Evolutionary conservation across 2,113 vertebrate genomes (phyloP).

Genomic region (Hirundichthys speculiger): DNA sequence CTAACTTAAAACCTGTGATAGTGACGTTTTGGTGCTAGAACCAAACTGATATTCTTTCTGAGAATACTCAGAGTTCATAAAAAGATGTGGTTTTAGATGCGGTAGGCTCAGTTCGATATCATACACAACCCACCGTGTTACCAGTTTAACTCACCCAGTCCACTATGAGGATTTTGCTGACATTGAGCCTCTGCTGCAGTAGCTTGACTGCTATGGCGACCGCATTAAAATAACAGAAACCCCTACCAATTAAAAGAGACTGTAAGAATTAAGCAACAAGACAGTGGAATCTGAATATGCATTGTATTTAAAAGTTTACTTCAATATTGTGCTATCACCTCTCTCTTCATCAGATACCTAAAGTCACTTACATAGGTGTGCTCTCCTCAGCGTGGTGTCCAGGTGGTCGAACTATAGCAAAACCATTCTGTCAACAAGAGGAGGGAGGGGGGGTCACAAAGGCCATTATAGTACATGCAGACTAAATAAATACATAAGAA

Average conservation of each 20-base stretch:
- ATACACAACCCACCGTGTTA: neutral
- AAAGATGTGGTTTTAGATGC: no score
- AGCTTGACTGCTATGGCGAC: slow-evolving; percentile 96
- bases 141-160: slow-evolving; percentile 90
- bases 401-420: slow-evolving; percentile 95
- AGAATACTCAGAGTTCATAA: no score
- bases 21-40: no score
- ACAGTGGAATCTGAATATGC: neutral
- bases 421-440: slow-evolving; percentile 86
- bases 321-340: neutral
- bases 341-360: neutral
- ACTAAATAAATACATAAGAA: no score
- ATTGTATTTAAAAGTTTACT: neutral
- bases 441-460: neutral
- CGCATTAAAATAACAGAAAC: slow-evolving; percentile 99
- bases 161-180: slow-evolving; percentile 97
- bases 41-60: no score
- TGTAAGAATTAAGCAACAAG: neutral
- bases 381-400: slow-evolving; percentile 98
- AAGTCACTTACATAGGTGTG: slow-evolving; percentile 91
- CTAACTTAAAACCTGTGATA: no score
- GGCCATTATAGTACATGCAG: no score
- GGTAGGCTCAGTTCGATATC: no score
- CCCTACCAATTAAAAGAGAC: slow-evolving; percentile 79
- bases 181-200: slow-evolving; percentile 92